phyloP scores from a whole-genome alignment of 2,797 vertebrate genomes.

The Leptatherina wallacei region DNA sequence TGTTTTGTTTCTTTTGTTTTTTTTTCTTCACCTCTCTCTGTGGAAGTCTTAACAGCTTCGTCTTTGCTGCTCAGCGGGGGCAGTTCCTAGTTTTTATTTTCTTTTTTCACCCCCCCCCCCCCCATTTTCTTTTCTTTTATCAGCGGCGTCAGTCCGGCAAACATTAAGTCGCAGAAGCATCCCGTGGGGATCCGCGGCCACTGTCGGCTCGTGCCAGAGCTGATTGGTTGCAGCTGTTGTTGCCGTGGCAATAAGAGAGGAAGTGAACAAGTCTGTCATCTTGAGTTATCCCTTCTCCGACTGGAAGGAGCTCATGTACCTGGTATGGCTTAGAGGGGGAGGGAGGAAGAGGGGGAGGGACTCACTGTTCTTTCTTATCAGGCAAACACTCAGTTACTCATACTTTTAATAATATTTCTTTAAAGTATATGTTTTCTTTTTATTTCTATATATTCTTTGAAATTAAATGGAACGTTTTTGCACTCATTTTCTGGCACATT shows the following conservation, averaged over 20 bases:
- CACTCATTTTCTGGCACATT: conserved; percentile 72
- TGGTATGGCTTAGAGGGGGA: conserved; percentile 90
- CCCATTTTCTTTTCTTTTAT: conserved; percentile 41
- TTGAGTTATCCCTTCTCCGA: conserved; percentile 74
- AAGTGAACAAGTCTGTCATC: conserved; percentile 78
- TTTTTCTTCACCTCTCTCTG: conserved; percentile 7
- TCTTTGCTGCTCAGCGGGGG: conserved; percentile 73
- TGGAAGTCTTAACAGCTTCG: conserved; percentile 19
- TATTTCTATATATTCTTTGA: conserved; percentile 75
- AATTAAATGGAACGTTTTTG: conserved; percentile 71
- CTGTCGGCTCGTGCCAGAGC: conserved; percentile 57
- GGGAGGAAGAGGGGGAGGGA: conserved; percentile 42
- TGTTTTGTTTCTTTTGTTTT: conserved; percentile 52
- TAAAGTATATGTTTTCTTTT: conserved; percentile 69
- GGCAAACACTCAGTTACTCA: conserved; percentile 72
- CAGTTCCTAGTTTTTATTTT: conserved; percentile 70
- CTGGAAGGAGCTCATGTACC: conserved; percentile 78
- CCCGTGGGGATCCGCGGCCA: conserved; percentile 69
- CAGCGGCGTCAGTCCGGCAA: conserved; percentile 71
- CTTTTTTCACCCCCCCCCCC: conserved; percentile 1
- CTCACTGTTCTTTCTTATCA: conserved; percentile 81
- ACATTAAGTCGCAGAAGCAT: conserved; percentile 70
- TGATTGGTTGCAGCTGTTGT: conserved; percentile 80
- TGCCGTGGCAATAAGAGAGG: conserved; percentile 78
- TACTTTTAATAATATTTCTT: conserved; percentile 69